phyloP scores from a whole-genome alignment of 2,797 vertebrate genomes.

The Ptychobarbus kaznakovi region DNA sequence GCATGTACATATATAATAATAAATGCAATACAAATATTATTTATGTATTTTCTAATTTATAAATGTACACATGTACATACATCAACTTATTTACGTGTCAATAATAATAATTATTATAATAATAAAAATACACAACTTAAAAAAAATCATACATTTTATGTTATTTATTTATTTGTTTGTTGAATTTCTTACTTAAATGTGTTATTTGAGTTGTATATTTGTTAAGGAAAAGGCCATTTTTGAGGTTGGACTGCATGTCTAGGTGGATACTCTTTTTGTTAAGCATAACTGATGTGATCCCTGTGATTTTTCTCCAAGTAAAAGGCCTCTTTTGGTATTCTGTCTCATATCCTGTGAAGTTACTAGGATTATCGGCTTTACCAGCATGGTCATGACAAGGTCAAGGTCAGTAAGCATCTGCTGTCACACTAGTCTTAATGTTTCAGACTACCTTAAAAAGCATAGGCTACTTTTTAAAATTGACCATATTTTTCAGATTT shows the following conservation, averaged over 20 bases:
- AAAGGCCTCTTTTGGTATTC: not conserved
- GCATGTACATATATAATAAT: no score
- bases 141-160: no score
- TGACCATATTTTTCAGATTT: no score
- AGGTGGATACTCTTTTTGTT: not conserved
- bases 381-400: not conserved
- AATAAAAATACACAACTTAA: no score
- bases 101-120: no score
- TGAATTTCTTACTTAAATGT: not conserved
- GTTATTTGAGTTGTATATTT: not conserved
- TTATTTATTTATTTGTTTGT: no score
- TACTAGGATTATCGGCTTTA: slow-evolving; percentile 20
- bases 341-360: not conserved
- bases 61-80: no score
- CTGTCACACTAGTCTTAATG: not conserved
- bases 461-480: not conserved
- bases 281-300: not conserved
- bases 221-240: not conserved
- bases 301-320: not conserved
- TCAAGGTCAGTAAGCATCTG: slow-evolving; percentile 14
- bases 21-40: no score
- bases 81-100: no score
- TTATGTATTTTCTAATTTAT: no score
- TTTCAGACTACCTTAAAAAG: not conserved
- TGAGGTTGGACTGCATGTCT: not conserved